Base-by-base conservation (phyloP, 2,113 vertebrate species). In the Pollachius pollachius region DNA sequence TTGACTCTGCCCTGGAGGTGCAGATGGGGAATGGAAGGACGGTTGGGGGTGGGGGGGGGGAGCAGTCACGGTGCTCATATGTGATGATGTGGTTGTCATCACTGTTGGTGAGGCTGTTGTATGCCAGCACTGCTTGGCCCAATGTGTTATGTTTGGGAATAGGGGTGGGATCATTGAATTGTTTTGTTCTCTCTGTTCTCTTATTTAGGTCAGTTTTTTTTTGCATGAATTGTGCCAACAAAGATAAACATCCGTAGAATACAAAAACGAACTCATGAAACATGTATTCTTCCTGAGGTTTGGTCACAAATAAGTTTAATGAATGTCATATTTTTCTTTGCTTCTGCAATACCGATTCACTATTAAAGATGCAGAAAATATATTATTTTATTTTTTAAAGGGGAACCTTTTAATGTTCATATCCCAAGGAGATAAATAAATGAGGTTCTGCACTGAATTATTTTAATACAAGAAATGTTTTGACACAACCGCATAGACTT, bases 311-410 rank as follows among this genome's bases (percentile, higher is more conserved):
- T 27, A 70, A 77, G 27, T 73, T 82, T 80, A 82, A 82, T 82
- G 71, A 78, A 75, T 69, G 68, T n/a, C 63, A 65, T 4, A 60
- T 59, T 23, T 23, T 23, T 23, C 23, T 23, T 23, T 19, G 21
- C 57, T n/a, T 68, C 70, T 70, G 69, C 71, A 59, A 67, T 72
- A 71, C 71, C 15, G 25, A n/a, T 69, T 21, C 59, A 72, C 84
- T 62, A 87, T 85, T 81, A 81, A 81, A 62, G 16, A 81, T 84
- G 74, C 80, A 63, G 73, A 62, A 21, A 66, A 72, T 37, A 66
- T 52, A 67, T 66, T 67, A 52, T 52, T 15, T 68, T 70, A 60
- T 62, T 25, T 25, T 52, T 64, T 41, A 25, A 30, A 63, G 13
- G 37, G 60, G 13, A 11, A 19, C 67, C n/a, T 48, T 48, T 48